Evolutionary conservation across 2,888 invertebrate genomes (phyloP).

Genomic region (Ichneumon xanthorius): DNA sequence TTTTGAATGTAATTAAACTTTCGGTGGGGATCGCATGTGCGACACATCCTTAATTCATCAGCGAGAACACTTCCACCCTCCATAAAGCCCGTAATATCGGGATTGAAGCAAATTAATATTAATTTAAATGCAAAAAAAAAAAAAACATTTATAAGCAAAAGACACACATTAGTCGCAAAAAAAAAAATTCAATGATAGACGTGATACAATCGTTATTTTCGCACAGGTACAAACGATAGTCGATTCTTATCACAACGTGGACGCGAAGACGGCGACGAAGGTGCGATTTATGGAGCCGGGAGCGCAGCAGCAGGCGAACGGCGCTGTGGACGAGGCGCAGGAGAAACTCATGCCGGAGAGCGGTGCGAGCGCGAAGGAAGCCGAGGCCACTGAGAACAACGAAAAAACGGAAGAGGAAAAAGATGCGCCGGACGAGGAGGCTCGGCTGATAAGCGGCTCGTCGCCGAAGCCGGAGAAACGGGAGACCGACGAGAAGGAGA

Average conservation of each 20-base stretch:
- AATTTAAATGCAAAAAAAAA: conserved; percentile 53
- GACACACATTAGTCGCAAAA: conserved; percentile 11
- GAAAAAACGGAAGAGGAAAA: conserved; percentile 82
- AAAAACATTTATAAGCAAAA: conserved; percentile 30
- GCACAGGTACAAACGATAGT: conserved; percentile 96
- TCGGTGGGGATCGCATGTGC: too few relatives aligned
- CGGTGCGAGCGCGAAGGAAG: conserved; percentile 71
- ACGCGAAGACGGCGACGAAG: conserved; percentile 92
- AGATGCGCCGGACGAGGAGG: conserved; percentile 81
- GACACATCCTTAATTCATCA: conserved; percentile 47
- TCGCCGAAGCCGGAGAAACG: conserved; percentile 81
- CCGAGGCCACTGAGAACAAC: conserved; percentile 72
- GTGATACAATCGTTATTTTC: conserved; percentile 25
- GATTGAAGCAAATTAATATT: conserved; percentile 56
- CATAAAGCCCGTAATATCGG: conserved; percentile 60
- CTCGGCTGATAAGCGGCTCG: conserved; percentile 73
- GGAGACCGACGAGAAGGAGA: conserved; percentile 81
- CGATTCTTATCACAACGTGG: conserved; percentile 93
- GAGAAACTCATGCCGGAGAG: conserved; percentile 78
- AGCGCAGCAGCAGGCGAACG: conserved; percentile 73
- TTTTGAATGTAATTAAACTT: too few relatives aligned
- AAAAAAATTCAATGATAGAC: not conserved
- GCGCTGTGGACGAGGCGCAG: conserved; percentile 82
- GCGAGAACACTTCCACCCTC: conserved; percentile 41
- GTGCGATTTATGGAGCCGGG: conserved; percentile 94